Conservation (phyloP, 2,888 invertebrate species). For the Pristionchus exspectatus region DNA sequence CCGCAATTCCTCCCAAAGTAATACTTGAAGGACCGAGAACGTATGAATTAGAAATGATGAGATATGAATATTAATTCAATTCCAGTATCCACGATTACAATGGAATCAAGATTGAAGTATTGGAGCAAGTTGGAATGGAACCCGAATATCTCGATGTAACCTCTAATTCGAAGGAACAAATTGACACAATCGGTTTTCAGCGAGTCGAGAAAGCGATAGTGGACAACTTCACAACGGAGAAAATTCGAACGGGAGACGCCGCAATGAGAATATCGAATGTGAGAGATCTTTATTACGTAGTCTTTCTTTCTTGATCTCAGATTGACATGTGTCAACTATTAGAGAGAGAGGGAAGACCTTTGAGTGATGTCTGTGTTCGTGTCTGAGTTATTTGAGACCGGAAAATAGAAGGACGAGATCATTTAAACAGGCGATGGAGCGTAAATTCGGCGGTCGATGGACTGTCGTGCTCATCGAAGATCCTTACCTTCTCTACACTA, state of each 20-base stretch:
- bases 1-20: neutral
- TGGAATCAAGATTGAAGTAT: slow-evolving; percentile 36
- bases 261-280: slow-evolving; percentile 35
- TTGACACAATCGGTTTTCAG: neutral
- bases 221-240: slow-evolving; percentile 25
- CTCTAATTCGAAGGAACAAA: neutral
- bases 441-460: slow-evolving; percentile 38
- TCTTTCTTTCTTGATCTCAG: neutral
- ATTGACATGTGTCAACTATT: slow-evolving; percentile 13
- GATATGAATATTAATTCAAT: neutral
- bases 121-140: slow-evolving; percentile 37
- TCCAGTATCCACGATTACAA: slow-evolving; percentile 42
- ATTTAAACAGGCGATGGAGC: slow-evolving; percentile 36
- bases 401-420: neutral
- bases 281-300: neutral
- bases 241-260: neutral
- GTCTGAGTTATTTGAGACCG: neutral
- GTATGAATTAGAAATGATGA: neutral
- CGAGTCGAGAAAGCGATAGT: neutral
- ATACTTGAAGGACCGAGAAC: slow-evolving; percentile 30
- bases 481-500: slow-evolving; percentile 44
- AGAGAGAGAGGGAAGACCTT: neutral
- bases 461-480: slow-evolving; percentile 37
- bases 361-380: slow-evolving; percentile 22
- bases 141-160: slow-evolving; percentile 31